Evolutionary conservation across 2,113 vertebrate species (phyloP).

Genomic region (Lophotis ruficrista): DNA sequence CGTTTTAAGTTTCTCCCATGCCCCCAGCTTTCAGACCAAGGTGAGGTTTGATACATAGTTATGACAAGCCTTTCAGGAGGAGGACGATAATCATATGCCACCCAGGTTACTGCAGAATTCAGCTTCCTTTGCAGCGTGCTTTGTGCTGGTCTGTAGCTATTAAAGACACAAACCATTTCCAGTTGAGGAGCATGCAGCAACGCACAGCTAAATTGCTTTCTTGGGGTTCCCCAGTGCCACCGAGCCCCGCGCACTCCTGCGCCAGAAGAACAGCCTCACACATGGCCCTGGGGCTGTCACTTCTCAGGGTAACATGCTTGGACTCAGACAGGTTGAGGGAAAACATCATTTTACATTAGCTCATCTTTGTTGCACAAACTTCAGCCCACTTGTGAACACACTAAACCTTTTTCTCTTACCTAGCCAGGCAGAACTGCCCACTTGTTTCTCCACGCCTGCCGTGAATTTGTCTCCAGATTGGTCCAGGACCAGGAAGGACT

Average conservation of each 20-base stretch:
- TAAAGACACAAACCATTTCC: slow-evolving; percentile 14
- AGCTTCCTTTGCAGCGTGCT: slow-evolving; percentile 39
- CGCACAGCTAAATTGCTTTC: not conserved
- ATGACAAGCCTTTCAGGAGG: slow-evolving; percentile 5
- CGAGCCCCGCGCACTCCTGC: accelerated
- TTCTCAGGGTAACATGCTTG: not conserved
- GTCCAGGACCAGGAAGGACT: not conserved
- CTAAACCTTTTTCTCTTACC: not conserved
- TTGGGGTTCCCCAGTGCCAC: not conserved
- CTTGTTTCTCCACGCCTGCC: accelerated
- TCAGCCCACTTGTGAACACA: not conserved
- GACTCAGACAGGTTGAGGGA: not conserved
- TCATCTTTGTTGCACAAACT: not conserved
- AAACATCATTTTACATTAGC: not conserved
- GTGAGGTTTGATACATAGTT: slow-evolving; percentile 26
- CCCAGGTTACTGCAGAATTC: slow-evolving; percentile 27
- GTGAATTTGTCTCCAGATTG: not conserved
- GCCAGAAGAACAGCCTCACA: accelerated
- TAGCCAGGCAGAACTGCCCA: not conserved
- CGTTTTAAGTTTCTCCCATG: not conserved
- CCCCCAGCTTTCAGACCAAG: slow-evolving; percentile 52
- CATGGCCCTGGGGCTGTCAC: accelerated
- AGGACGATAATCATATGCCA: slow-evolving; percentile 17
- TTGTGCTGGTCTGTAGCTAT: slow-evolving; percentile 28
- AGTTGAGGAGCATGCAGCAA: not conserved